These are phyloP conservation scores for Chironomus tentans DNA, from an alignment of 2,888 invertebrate species.

Conservation along the genomic window DNA sequence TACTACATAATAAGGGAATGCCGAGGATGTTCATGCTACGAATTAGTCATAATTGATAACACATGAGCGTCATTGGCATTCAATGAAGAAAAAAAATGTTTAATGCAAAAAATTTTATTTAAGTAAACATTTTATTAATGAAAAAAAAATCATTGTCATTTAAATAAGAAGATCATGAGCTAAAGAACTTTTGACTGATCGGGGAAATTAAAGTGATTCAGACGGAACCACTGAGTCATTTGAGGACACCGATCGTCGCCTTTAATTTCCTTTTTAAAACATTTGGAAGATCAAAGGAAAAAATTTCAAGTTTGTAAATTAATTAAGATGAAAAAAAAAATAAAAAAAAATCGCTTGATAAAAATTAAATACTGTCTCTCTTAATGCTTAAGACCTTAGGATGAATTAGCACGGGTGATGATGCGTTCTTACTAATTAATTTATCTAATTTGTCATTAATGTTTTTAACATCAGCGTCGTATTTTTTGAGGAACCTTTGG, in stretches of 20 bases:
- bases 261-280: conserved; percentile 5
- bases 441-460: conserved; percentile 6
- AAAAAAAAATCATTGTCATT: neutral
- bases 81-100: neutral
- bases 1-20: neutral
- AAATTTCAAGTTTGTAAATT: conserved; percentile 7
- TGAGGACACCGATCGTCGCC: neutral
- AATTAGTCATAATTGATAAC: no score
- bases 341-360: conserved; percentile 22
- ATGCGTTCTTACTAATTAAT: neutral
- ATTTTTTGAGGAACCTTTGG: neutral
- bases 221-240: neutral
- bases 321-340: conserved; percentile 14
- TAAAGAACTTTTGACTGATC: neutral
- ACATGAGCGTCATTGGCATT: neutral
- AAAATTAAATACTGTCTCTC: neutral
- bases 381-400: neutral
- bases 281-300: conserved; percentile 20
- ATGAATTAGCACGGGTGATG: neutral
- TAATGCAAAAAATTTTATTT: no score
- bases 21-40: neutral
- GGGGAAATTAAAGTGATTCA: neutral
- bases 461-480: neutral
- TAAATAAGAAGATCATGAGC: neutral
- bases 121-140: neutral